Conservation (phyloP, 2,888 invertebrate genomes). For the Agrochola lota region DNA sequence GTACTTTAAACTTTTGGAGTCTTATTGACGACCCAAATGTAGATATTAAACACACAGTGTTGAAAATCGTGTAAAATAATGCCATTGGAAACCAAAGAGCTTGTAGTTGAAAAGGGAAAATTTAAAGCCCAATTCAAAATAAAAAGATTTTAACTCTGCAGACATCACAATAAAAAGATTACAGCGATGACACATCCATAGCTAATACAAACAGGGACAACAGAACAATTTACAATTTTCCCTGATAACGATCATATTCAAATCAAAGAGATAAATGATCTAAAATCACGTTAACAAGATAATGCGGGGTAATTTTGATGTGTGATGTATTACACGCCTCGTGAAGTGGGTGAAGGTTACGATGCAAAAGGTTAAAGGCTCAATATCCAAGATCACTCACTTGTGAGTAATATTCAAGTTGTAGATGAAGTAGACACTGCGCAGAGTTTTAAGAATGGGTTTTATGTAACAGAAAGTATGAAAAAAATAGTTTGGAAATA, state of each 20-base stretch:
- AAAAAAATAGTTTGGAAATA: not conserved
- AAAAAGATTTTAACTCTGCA: too few species aligned
- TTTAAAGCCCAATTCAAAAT: not conserved
- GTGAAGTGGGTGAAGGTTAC: slow-evolving; percentile 68
- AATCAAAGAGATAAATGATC: slow-evolving; percentile 64
- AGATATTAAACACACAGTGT: not conserved
- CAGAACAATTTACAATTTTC: slow-evolving; percentile 44
- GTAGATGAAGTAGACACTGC: not conserved
- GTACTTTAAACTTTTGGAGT: not conserved
- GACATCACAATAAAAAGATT: not conserved
- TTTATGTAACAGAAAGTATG: not conserved
- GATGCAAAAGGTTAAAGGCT: slow-evolving; percentile 65
- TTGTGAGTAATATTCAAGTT: slow-evolving; percentile 45
- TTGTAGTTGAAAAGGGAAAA: not conserved
- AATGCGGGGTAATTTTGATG: slow-evolving; percentile 69
- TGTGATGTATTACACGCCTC: slow-evolving; percentile 64
- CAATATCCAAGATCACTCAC: slow-evolving; percentile 61
- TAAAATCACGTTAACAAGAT: slow-evolving; percentile 65
- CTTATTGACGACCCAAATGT: not conserved
- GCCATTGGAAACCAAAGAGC: not conserved
- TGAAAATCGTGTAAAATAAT: not conserved
- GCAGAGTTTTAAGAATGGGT: not conserved
- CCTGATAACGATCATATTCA: slow-evolving; percentile 61
- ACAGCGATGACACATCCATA: slow-evolving; percentile 10
- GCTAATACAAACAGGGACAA: slow-evolving; percentile 27